phyloP scores from a whole-genome alignment of 2,113 vertebrate species.

The Vulpes vulpes region DNA sequence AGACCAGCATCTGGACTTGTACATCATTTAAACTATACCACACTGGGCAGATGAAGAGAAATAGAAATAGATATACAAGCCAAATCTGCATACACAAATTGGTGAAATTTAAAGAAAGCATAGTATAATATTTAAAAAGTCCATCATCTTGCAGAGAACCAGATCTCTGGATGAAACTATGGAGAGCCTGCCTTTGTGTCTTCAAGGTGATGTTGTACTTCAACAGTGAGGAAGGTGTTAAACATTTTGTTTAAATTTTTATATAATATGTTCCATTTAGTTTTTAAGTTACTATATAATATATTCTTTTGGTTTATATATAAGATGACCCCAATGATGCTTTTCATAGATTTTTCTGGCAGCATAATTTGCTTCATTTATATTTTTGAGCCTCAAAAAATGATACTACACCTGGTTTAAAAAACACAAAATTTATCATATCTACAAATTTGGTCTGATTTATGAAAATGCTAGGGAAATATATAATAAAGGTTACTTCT shows the following conservation, averaged over 20 bases:
- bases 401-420: neutral
- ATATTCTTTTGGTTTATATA: neutral
- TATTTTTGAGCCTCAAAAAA: neutral
- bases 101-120: neutral
- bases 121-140: neutral
- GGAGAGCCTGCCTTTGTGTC: neutral
- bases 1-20: neutral
- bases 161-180: neutral
- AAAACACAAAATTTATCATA: neutral
- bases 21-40: constrained; percentile 38
- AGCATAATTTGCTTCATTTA: neutral
- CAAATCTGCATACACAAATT: neutral
- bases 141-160: neutral
- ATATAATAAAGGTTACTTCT: neutral
- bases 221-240: neutral
- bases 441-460: neutral
- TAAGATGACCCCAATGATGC: neutral
- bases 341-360: neutral
- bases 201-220: neutral
- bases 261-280: neutral
- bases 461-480: constrained; percentile 19
- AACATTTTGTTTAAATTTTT: neutral
- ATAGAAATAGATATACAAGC: constrained; percentile 5
- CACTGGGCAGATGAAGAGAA: constrained; percentile 11
- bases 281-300: neutral